Conservation (phyloP, 1,140 invertebrate genomes). For the Chlorops oryzae region DNA sequence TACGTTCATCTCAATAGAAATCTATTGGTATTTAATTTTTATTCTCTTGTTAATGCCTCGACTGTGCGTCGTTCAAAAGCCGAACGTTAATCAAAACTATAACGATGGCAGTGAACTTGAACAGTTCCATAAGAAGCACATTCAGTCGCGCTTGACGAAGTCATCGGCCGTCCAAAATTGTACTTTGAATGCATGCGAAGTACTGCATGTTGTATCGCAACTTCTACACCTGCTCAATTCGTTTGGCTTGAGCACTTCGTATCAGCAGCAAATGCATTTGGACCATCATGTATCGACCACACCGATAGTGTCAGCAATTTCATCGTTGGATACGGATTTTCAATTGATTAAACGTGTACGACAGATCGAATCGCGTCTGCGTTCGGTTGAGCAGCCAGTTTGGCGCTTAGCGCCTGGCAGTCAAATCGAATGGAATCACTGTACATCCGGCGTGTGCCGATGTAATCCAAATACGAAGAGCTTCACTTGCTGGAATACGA, state of each 20-base stretch:
- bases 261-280: neutral
- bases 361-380: conserved; percentile 59
- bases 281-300: too few relatives aligned
- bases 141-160: too few relatives aligned
- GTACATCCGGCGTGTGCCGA: conserved; percentile 62
- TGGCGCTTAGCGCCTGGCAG: conserved; percentile 57
- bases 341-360: conserved; percentile 37
- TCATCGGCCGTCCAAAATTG: too few relatives aligned
- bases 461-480: conserved; percentile 55
- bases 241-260: neutral
- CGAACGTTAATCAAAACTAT: too few relatives aligned
- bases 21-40: too few relatives aligned
- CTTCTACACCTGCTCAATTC: conserved; percentile 28
- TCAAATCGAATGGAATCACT: conserved; percentile 64
- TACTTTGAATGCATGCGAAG: conserved; percentile 35
- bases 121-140: too few relatives aligned
- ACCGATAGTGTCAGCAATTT: neutral
- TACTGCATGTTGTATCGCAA: conserved; percentile 33
- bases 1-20: too few relatives aligned
- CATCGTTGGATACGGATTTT: conserved; percentile 11
- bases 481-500: conserved; percentile 69
- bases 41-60: too few relatives aligned
- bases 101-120: too few relatives aligned
- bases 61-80: too few relatives aligned
- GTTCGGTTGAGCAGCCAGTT: conserved; percentile 70